A percentile compares a stretch with the other conserved stretches of the same genome.
Evolutionary conservation across 1,140 invertebrate species (phyloP).

Genomic region (Ganaspis sp.): DNA sequence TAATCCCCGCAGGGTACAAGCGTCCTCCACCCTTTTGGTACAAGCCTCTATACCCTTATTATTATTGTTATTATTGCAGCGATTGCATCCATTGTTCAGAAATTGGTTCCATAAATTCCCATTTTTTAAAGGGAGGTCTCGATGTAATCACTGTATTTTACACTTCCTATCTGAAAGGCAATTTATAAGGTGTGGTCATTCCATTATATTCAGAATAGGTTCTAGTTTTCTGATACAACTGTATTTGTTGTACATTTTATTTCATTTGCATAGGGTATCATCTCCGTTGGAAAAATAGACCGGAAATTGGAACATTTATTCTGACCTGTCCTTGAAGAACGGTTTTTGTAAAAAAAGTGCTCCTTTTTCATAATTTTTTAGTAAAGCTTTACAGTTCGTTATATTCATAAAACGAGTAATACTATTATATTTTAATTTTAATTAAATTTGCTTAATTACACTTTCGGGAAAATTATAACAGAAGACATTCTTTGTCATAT

Average conservation of each 20-base stretch:
- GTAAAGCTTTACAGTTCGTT: too few relatives aligned
- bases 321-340: neutral
- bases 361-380: too few relatives aligned
- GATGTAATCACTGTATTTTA: conserved; percentile 50
- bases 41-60: conserved; percentile 34
- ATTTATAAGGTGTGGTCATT: conserved; percentile 23
- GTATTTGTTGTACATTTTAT: conserved; percentile 1
- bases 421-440: too few relatives aligned
- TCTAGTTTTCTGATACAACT: neutral
- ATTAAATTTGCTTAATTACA: too few relatives aligned
- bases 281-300: neutral
- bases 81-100: conserved; percentile 40
- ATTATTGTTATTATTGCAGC: conserved; percentile 42
- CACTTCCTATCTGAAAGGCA: conserved; percentile 36
- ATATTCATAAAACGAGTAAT: too few relatives aligned
- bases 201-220: conserved; percentile 23
- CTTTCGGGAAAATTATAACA: too few relatives aligned
- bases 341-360: too few relatives aligned
- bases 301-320: conserved; percentile 2
- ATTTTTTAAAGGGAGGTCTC: conserved; percentile 49
- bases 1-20: conserved; percentile 59
- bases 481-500: too few relatives aligned
- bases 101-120: conserved; percentile 46
- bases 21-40: conserved; percentile 2
- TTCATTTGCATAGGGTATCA: neutral